Percentiles rank a stretch among this genome's conserved stretches.
Evolutionary conservation across 2,113 vertebrate species (phyloP).

Genomic region (Platysternon megacephalum): DNA sequence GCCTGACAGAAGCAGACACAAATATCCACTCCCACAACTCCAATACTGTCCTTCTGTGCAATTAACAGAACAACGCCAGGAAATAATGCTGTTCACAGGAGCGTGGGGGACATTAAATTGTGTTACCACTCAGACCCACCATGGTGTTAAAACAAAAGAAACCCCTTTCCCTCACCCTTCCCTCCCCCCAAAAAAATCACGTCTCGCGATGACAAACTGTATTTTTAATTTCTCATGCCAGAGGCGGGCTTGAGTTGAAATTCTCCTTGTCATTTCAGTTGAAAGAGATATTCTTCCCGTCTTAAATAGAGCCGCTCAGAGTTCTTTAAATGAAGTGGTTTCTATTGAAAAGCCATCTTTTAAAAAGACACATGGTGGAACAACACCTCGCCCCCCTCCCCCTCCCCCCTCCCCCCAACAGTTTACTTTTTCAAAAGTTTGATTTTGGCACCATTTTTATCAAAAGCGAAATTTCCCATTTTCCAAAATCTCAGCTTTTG

Average conservation of each 20-base stretch:
- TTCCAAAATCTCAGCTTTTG: not conserved
- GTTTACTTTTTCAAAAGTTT: not conserved
- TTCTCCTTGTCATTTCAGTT: not conserved
- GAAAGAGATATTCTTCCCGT: not conserved
- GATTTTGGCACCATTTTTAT: not conserved
- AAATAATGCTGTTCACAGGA: not conserved
- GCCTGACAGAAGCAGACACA: not conserved
- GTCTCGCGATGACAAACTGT: no score
- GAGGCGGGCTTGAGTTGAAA: not conserved
- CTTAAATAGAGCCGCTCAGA: not conserved
- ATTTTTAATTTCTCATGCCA: no score
- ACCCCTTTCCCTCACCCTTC: no score
- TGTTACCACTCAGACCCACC: not conserved
- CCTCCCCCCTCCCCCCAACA: not conserved
- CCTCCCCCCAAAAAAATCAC: not conserved
- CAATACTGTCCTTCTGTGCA: not conserved
- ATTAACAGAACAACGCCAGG: not conserved
- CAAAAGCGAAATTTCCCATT: not conserved
- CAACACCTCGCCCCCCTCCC: not conserved
- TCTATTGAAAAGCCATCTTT: no score
- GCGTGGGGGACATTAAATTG: not conserved
- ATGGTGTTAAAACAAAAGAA: not conserved
- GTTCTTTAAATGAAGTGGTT: not conserved
- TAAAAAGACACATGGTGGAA: not conserved
- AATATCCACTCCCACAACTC: not conserved